Evolutionary conservation across 1,140 invertebrate species (phyloP), one percentile per base, ranked within the genome.

Genomic region (Pentalonia nigronervosa): DNA sequence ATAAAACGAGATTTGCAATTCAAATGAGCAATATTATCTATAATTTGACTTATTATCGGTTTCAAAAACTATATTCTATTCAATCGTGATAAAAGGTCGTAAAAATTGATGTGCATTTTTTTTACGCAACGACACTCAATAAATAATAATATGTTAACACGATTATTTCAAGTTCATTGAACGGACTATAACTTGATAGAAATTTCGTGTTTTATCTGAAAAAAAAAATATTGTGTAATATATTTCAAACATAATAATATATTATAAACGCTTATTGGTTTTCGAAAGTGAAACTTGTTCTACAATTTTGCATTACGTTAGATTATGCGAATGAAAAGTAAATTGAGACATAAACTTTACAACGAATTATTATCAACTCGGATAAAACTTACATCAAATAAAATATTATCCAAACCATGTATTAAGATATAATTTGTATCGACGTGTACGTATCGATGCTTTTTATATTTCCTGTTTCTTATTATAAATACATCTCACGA

Each of bases 1-100:
- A 36, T 9, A 23, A 41, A 11, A 36, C 7, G 21, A 25, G 20
- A 41, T 84, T 84, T 25, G 83, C 30, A 76, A 76, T 83, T 83
- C 81, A 83, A 83, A 36, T 83, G 36, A 36, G n/a, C 36, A 0
- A 41, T 36, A 34, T 14, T 20, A 36, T 41, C 4, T 87, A 45
- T 87, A 87, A 87, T 87, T 87, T 87, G 6, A 47, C 84, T 87
- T 87, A 47, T 17, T 47, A 47, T 87, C 84, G 25, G 25, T 87
- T 87, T 45, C 30, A 25, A 45, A 47, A 47, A 30, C 1, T 30
- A 45, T 87, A 47, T n/a, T 17, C 1, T 30, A 45, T 87, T 87
- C 41, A 30, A 25, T 87, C 84, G 84, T 87, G 25, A 47, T 30
- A 45, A 47, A 87, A 48, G 14, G 84, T 87, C 45, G 30, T 48